Evolutionary conservation across 2,888 invertebrate genomes (phyloP).

Genomic region (Lasioglossum malachurum): DNA sequence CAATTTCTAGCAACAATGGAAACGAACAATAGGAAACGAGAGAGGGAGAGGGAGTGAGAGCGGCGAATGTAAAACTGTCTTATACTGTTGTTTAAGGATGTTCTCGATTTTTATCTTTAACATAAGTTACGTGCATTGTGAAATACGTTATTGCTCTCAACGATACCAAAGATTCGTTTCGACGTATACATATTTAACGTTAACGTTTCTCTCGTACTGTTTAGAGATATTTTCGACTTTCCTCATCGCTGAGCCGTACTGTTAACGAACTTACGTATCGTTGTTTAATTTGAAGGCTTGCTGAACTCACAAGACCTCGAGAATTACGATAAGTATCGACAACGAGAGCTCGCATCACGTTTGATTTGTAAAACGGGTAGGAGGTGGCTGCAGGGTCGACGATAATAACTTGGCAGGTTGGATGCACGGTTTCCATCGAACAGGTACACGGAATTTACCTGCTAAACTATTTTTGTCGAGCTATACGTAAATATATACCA

Average conservation of each 20-base stretch:
- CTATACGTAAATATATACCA: constrained; percentile 36
- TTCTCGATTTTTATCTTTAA: constrained; percentile 10
- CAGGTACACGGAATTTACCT: not conserved
- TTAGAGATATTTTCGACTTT: constrained; percentile 18
- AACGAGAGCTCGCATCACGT: constrained; percentile 17
- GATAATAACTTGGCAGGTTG: constrained; percentile 14
- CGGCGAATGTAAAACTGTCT: constrained; percentile 13
- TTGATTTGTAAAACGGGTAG: constrained; percentile 20
- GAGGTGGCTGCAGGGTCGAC: not conserved
- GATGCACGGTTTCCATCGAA: constrained; percentile 1
- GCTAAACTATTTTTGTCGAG: constrained; percentile 11
- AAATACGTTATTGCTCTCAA: constrained; percentile 18
- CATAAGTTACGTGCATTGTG: constrained; percentile 14
- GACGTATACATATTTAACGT: constrained; percentile 7
- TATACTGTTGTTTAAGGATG: constrained; percentile 29
- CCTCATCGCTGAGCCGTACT: constrained; percentile 5
- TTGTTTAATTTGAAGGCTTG: constrained; percentile 17
- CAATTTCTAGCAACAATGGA: constrained; percentile 35
- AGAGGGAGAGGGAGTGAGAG: constrained; percentile 13
- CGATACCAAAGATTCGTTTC: constrained; percentile 39
- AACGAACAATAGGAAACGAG: not conserved
- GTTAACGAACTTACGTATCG: constrained; percentile 10
- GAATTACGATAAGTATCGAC: not conserved
- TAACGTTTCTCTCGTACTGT: constrained; percentile 1
- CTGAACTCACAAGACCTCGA: not conserved